phyloP scores from a whole-genome alignment of 2,113 vertebrate species.

The Andinoacara biseriatus region DNA sequence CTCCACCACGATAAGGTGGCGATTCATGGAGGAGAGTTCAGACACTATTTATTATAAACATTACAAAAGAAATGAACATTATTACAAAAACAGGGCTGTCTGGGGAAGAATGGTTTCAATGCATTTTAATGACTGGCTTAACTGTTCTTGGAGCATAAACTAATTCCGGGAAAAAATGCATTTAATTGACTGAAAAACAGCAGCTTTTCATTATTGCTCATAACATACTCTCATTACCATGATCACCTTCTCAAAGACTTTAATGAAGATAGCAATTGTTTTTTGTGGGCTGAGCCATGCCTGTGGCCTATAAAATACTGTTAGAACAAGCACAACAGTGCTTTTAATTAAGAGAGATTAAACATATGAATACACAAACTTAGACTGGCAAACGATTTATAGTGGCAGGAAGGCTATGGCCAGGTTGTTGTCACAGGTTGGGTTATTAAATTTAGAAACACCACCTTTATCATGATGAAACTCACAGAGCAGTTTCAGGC shows the following conservation, averaged over 20 bases:
- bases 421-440: not conserved
- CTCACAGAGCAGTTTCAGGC: not conserved
- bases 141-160: not conserved
- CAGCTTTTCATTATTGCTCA: slow-evolving; percentile 15
- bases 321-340: too few relatives aligned
- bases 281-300: not conserved
- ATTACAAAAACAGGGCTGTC: not conserved
- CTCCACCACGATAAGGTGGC: too few relatives aligned
- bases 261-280: not conserved
- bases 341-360: not conserved
- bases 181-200: slow-evolving; percentile 15
- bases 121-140: not conserved
- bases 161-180: not conserved
- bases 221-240: not conserved
- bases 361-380: not conserved
- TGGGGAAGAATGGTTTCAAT: not conserved
- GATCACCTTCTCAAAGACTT: not conserved
- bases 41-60: not conserved
- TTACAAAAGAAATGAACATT: not conserved
- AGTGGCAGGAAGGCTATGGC: not conserved
- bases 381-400: not conserved
- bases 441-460: not conserved
- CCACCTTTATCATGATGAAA: not conserved
- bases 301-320: not conserved
- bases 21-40: too few relatives aligned